phyloP scores from a whole-genome alignment of 2,113 vertebrate genomes.

The Ancistrus triradiatus region DNA sequence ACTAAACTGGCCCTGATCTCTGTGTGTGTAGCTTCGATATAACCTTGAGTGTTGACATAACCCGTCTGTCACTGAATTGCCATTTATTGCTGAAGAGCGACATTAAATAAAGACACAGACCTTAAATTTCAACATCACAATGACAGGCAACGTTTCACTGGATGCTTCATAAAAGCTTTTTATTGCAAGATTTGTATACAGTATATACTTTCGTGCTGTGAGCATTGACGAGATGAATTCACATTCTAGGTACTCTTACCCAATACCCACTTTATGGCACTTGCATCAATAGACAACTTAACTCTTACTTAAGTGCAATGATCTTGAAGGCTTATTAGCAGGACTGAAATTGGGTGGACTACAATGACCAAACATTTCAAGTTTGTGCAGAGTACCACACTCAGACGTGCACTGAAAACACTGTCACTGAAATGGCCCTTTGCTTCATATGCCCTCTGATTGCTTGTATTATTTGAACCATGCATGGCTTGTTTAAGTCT shows the following conservation, averaged over 20 bases:
- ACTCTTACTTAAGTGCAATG: conserved; percentile 51
- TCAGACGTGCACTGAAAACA: conserved; percentile 56
- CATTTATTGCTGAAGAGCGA: too few relatives aligned
- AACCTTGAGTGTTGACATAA: too few relatives aligned
- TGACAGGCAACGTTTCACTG: too few relatives aligned
- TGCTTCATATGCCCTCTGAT: conserved; percentile 50
- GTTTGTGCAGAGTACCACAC: conserved; percentile 61
- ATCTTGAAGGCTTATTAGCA: conserved; percentile 59
- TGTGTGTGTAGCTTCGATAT: too few relatives aligned
- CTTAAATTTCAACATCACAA: too few relatives aligned
- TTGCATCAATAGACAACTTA: conserved; percentile 41
- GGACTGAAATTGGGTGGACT: conserved; percentile 43
- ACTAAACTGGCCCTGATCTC: too few relatives aligned
- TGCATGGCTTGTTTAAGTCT: conserved; percentile 67
- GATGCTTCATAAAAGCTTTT: conserved; percentile 67
- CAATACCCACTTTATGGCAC: conserved; percentile 53
- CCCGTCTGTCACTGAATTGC: too few relatives aligned
- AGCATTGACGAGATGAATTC: conserved; percentile 59
- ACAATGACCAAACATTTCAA: conserved; percentile 60
- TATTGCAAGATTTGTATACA: conserved; percentile 70
- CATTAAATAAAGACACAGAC: too few relatives aligned
- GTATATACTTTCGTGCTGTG: conserved; percentile 69
- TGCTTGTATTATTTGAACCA: conserved; percentile 60
- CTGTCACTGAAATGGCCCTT: conserved; percentile 54
- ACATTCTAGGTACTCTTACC: conserved; percentile 53